Evolutionary conservation across 2,113 vertebrate species (phyloP).

Genomic region (Camelus dromedarius): DNA sequence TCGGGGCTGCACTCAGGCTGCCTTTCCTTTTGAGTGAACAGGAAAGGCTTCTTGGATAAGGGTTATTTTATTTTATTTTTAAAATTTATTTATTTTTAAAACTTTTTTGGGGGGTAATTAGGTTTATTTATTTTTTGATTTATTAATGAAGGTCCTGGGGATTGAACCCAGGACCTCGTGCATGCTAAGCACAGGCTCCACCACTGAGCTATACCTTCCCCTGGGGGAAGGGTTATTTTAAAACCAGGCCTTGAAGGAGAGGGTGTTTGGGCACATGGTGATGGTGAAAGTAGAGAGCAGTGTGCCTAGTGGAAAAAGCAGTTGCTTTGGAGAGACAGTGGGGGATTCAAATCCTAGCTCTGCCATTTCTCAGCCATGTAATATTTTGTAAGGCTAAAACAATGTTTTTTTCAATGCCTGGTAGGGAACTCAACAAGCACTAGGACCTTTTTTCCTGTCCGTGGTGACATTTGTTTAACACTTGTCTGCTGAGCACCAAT

Average conservation of each 20-base stretch:
- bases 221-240: not conserved
- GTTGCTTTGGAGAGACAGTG: not conserved
- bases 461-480: conserved; percentile 40
- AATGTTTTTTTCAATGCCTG: not conserved
- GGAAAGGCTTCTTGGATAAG: conserved; percentile 21
- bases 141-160: no score
- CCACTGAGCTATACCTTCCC: no score
- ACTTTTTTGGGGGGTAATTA: no score
- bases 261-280: not conserved
- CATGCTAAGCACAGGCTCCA: no score
- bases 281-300: not conserved
- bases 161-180: no score
- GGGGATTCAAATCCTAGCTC: not conserved
- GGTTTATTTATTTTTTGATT: no score
- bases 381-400: not conserved
- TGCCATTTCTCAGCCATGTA: not conserved
- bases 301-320: not conserved
- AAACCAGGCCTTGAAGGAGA: not conserved
- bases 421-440: not conserved
- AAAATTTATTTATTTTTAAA: no score
- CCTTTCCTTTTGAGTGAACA: not conserved
- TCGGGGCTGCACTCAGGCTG: not conserved
- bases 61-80: not conserved
- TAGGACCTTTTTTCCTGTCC: not conserved
- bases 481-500: not conserved